Evolutionary conservation across 2,113 vertebrate species (phyloP), one percentile per base, ranked within the genome.

Genomic region (Lipophrys pholis): DNA sequence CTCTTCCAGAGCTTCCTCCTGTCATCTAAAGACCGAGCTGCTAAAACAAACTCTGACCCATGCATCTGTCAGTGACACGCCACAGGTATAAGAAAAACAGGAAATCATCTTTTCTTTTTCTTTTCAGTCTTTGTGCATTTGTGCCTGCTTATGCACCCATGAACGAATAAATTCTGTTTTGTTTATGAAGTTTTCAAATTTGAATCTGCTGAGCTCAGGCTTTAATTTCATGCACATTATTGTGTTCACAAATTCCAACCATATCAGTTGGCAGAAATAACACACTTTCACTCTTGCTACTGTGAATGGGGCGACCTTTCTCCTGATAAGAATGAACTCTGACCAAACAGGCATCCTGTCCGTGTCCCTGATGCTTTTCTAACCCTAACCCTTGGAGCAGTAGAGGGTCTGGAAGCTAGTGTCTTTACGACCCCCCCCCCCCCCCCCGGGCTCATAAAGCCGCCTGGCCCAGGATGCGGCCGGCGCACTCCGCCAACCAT

Each of bases 1-100:
- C 73, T 84, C 80, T 82, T 53, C 48, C 87, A 83, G 72, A 76
- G 77, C 69, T 94, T 93, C 91, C 91, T 86, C 73, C 50, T 78
- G 74, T 79, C 86, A 76, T 69, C 76, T 80, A 61, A 70, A 88
- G 78, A 72, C 61, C 65, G 85, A 63, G 65, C 80, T 81, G 73
- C 72, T 87, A 89, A 92, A 90, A 92, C 89, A 94, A 93, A 93
- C 90, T 78, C 15, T 75, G 73, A 83, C 70, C 79, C 76, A 60
- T 91, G 85, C 76, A 85, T 93, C 89, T 84, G 86, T 90, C 87
- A 89, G 79, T 50, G 65, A 79, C 73, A 78, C 65, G 68, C 64
- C 68, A 66, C 63, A 82, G 76, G 78, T 90, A 88, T 69, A 53
- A 68, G 65, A 68, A 76, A 79, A 75, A 69, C 81, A 91, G 89